phyloP scores from a whole-genome alignment of 2,113 vertebrate genomes.

The Etheostoma cragini region DNA sequence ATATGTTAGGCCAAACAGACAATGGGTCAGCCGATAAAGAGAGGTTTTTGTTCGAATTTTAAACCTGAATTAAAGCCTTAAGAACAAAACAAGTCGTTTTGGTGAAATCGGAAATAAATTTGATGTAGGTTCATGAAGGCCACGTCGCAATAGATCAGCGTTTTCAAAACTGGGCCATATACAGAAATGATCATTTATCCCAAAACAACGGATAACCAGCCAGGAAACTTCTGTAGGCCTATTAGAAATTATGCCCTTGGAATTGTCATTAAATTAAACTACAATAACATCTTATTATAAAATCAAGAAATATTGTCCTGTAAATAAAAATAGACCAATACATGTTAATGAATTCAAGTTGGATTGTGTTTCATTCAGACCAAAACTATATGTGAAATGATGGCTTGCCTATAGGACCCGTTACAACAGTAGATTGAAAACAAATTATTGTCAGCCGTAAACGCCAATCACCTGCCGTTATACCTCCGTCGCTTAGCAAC shows the following conservation, averaged over 20 bases:
- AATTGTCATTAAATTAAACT: not conserved
- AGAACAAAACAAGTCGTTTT: not conserved
- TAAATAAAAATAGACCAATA: not conserved
- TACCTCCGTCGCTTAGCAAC: conserved; percentile 60
- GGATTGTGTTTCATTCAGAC: not conserved
- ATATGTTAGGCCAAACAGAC: no score
- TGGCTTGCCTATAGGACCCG: not conserved
- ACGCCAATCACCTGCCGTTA: conserved; percentile 32
- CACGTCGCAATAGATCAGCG: not conserved
- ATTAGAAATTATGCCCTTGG: not conserved
- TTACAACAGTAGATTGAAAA: conserved; percentile 19
- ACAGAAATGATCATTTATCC: not conserved
- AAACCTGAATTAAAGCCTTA: not conserved
- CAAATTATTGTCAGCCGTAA: conserved; percentile 27
- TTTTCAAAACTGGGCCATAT: not conserved
- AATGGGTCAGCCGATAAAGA: not conserved
- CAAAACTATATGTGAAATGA: conserved; percentile 12
- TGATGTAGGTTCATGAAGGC: not conserved
- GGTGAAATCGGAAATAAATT: not conserved
- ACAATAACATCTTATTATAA: not conserved
- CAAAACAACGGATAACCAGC: not conserved
- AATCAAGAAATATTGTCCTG: not conserved
- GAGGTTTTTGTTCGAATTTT: not conserved
- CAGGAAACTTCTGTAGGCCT: not conserved
- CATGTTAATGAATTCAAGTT: not conserved